Conservation (phyloP, 2,113 vertebrate genomes). For the Oplegnathus fasciatus region DNA sequence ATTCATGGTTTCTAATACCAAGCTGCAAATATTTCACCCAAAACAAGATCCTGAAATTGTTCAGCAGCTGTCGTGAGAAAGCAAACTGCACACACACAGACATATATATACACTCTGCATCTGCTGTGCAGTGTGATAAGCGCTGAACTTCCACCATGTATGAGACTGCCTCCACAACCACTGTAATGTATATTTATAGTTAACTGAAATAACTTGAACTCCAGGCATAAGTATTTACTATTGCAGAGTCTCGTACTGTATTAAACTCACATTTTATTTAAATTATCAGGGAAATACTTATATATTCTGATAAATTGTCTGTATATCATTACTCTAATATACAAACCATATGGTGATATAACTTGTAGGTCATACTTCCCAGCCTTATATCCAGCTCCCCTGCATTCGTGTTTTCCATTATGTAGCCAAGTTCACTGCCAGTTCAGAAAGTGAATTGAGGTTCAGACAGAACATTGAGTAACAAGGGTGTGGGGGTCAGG, state of each 20-base stretch:
- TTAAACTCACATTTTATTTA: constrained; percentile 18
- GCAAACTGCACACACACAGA: constrained; percentile 29
- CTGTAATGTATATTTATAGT: constrained; percentile 45
- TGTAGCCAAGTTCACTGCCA: constrained; percentile 18
- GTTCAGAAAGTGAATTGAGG: constrained; percentile 26
- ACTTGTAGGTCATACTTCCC: not conserved
- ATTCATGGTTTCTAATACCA: constrained; percentile 36
- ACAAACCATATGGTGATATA: not conserved
- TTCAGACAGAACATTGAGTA: not conserved
- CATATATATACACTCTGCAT: constrained; percentile 18
- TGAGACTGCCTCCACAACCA: constrained; percentile 26
- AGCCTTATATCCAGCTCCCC: not conserved
- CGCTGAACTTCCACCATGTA: constrained; percentile 33
- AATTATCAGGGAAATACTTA: not conserved
- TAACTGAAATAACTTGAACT: constrained; percentile 41
- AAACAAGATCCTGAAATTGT: constrained; percentile 50
- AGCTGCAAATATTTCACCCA: constrained; percentile 39
- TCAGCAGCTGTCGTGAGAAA: constrained; percentile 56
- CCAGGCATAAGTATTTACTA: constrained; percentile 26
- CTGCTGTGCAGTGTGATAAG: constrained; percentile 62
- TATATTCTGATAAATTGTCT: not conserved
- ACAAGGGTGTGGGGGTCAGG: constrained; percentile 2
- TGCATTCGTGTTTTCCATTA: not conserved
- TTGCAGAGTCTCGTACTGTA: not conserved
- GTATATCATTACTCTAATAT: not conserved